Conservation (phyloP, 2,797 vertebrate genomes). For the Ctenochaetus hawaiiensis region DNA sequence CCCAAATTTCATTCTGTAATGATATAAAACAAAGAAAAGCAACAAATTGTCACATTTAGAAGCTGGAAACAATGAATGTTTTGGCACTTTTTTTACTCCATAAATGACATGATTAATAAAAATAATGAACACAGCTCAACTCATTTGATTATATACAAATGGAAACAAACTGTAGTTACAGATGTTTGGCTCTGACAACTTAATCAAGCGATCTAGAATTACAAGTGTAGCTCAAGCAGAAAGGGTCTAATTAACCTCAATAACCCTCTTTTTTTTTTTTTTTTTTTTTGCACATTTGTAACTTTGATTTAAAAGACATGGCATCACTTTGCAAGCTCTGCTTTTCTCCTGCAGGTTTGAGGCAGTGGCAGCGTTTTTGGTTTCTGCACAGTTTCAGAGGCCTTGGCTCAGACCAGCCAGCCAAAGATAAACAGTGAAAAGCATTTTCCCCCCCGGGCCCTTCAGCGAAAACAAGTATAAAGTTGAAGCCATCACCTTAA, state of each 20-base stretch:
- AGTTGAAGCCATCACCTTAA: constrained; percentile 77
- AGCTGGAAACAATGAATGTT: constrained; percentile 2
- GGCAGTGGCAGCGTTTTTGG: constrained; percentile 14
- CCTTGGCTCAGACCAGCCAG: constrained; percentile 64
- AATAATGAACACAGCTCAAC: constrained; percentile 20
- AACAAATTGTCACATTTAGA: neutral
- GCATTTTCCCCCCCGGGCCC: constrained; percentile 61
- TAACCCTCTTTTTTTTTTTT: constrained; percentile 8
- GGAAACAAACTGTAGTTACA: constrained; percentile 43
- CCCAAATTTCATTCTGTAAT: neutral
- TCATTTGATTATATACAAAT: constrained; percentile 40
- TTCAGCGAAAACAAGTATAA: constrained; percentile 62
- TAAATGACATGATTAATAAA: constrained; percentile 10
- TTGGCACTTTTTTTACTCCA: neutral
- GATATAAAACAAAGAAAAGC: neutral
- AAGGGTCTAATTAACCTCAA: constrained; percentile 55
- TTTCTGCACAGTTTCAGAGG: constrained; percentile 59
- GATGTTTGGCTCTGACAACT: constrained; percentile 30
- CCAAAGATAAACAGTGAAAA: constrained; percentile 75
- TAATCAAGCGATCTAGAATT: constrained; percentile 55
- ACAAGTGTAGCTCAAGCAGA: constrained; percentile 40
- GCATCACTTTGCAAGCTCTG: constrained; percentile 35
- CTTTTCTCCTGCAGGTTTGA: constrained; percentile 26
- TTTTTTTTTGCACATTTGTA: constrained; percentile 23
- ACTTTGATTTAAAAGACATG: constrained; percentile 35